phyloP scores from a whole-genome alignment of 2,888 invertebrate genomes.

The Eupithecia dodoneata region DNA sequence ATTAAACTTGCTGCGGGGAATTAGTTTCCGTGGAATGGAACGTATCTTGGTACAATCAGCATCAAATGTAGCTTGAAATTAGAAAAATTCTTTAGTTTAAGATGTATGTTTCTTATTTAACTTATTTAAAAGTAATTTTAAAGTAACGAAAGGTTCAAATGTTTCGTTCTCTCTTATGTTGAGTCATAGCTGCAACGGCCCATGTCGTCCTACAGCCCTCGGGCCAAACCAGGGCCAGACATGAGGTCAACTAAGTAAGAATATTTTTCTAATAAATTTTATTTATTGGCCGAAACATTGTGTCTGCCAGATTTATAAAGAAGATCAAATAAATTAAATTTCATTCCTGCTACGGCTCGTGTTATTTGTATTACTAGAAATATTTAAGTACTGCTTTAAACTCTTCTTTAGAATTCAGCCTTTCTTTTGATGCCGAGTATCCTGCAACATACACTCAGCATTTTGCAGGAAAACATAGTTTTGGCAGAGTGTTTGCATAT shows the following conservation, averaged over 20 bases:
- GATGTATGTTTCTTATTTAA: background rate
- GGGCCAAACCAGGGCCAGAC: background rate
- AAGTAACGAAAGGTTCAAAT: background rate
- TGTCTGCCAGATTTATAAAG: too few species aligned
- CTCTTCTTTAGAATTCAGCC: background rate
- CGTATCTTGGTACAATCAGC: conserved; percentile 1
- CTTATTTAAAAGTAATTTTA: background rate
- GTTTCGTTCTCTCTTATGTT: background rate
- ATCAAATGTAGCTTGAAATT: background rate
- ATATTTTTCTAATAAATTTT: too few species aligned
- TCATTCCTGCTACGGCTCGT: background rate
- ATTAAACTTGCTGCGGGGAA: conserved; percentile 31
- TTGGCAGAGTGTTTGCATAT: conserved; percentile 9
- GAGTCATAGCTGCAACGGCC: background rate
- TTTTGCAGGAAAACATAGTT: conserved; percentile 9
- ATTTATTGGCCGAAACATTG: too few species aligned
- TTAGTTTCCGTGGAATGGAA: conserved; percentile 8
- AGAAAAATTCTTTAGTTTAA: background rate
- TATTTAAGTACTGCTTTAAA: background rate
- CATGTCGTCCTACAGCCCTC: background rate
- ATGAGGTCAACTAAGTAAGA: too few species aligned
- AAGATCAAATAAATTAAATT: background rate
- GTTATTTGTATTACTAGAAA: background rate
- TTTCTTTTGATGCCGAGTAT: background rate
- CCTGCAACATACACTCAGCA: background rate